Evolutionary conservation across 2,113 vertebrate genomes (phyloP), one percentile per base, ranked within the genome.

Genomic region (Protomyctophum bolini): DNA sequence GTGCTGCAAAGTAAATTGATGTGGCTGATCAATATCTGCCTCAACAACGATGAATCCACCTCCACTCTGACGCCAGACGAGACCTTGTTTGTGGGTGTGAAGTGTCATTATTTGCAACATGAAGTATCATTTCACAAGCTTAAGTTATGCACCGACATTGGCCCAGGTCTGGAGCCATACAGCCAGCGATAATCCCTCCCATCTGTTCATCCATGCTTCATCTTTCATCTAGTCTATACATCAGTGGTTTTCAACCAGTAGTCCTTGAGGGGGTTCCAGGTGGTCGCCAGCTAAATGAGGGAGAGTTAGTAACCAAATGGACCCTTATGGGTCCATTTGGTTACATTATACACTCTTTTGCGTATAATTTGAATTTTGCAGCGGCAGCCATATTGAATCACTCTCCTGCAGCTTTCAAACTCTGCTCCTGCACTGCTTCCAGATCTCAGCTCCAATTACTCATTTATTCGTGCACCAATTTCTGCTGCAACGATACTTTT

Each of bases 101-200:
- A 49, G 56, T 65, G 54, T 49, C 67, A 73, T 75, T 76, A 6
- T 71, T 49, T 61, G 50, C 33, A 14, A 57, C 63, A 64, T 29
- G 63, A 50, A 48, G 47, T 10, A 14, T 28, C 9, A 10, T 50
- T 63, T 61, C 12, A 6, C 6, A 33, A 59, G 10, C 15, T 59
- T 9, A 8, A 61, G 2, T 11, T 61, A 6, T 14, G 8, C 6
- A 46, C 12, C 59, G 8, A 61, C 49, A 51, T 41, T 76, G 10
- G 49, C 14, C 21, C 21, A 21, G 7, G 33, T 45, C 29, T 57
- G 29, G 55, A 57, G 29, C 0, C 12, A 49, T 57, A 45, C 50
- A 52, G 29, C 0, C 12, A 48, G 65, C 66, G 60, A 3, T 49
- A 54, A 66, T 57, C n/a, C 8, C 29, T 72, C 8, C 15, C 12